Evolutionary conservation across 1,140 invertebrate species (phyloP).

Genomic region (Vollenhovia emeryi): DNA sequence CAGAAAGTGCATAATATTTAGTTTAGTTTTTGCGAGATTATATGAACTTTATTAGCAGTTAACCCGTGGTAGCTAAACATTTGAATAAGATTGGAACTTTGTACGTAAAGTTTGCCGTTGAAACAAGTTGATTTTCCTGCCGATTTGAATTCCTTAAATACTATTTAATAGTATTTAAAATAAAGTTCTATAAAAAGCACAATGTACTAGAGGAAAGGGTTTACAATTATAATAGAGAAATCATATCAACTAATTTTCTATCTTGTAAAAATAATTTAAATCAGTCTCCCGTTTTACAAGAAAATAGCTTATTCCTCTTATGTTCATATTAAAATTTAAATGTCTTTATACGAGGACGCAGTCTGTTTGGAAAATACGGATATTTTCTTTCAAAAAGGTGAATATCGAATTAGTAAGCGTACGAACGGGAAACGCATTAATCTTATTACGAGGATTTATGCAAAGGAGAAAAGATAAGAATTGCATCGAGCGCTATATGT

Average conservation of each 20-base stretch:
- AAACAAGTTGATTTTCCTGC: background rate
- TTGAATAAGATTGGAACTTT: constrained; percentile 64
- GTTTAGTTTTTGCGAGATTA: constrained; percentile 16
- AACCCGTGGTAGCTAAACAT: constrained; percentile 7
- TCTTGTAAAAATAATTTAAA: background rate
- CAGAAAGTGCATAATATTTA: constrained; percentile 17
- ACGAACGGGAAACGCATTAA: background rate
- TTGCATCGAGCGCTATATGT: background rate
- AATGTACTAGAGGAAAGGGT: background rate
- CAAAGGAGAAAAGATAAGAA: constrained; percentile 36
- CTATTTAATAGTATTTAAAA: background rate
- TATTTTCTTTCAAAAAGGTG: constrained; percentile 3
- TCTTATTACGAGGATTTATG: constrained; percentile 46
- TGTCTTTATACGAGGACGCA: background rate
- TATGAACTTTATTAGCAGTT: constrained; percentile 38
- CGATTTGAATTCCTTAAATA: constrained; percentile 14
- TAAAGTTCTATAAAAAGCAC: background rate
- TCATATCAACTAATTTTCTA: background rate
- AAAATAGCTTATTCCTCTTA: background rate
- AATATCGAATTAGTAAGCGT: background rate
- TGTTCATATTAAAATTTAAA: background rate
- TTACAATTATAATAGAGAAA: background rate
- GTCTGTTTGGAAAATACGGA: background rate
- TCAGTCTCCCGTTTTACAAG: background rate
- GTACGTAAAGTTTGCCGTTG: background rate